These are phyloP conservation scores for Saccopteryx leptura DNA, from an alignment of 2,113 vertebrate genomes.

Conservation along the genomic window DNA sequence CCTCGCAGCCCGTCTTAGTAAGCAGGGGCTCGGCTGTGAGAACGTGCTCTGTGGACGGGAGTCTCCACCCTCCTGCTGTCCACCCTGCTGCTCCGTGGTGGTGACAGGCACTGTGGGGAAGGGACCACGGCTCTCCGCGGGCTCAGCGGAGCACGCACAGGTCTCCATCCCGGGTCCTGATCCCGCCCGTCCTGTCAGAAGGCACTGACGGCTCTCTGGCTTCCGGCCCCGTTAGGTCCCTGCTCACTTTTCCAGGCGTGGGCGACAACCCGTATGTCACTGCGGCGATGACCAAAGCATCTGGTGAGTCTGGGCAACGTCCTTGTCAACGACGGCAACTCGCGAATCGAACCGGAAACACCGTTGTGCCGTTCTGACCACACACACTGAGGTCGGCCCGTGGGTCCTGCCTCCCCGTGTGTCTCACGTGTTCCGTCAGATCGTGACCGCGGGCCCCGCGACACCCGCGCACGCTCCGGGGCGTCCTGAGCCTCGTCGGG, in stretches of 20 bases:
- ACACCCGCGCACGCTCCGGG: too few species aligned
- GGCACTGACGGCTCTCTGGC: too few species aligned
- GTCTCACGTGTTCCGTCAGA: background rate
- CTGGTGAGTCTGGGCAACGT: too few species aligned
- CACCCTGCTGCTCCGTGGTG: background rate
- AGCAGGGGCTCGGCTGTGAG: background rate
- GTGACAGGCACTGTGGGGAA: accelerated
- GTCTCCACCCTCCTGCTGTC: accelerated
- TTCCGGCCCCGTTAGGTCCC: background rate
- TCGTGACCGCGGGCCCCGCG: too few species aligned
- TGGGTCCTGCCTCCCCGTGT: background rate
- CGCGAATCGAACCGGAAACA: background rate
- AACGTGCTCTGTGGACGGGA: accelerated
- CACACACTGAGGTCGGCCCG: too few species aligned
- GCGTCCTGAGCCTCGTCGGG: accelerated
- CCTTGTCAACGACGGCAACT: background rate
- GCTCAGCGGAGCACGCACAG: too few species aligned
- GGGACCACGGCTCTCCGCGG: too few species aligned
- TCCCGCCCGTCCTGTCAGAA: too few species aligned
- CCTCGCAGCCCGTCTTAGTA: background rate
- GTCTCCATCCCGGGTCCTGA: too few species aligned
- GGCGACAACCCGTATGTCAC: accelerated
- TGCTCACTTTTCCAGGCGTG: background rate
- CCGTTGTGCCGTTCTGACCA: too few species aligned
- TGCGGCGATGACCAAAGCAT: background rate